Base-by-base conservation (phyloP, 2,888 invertebrate species). In the Luperina nickerlii region DNA sequence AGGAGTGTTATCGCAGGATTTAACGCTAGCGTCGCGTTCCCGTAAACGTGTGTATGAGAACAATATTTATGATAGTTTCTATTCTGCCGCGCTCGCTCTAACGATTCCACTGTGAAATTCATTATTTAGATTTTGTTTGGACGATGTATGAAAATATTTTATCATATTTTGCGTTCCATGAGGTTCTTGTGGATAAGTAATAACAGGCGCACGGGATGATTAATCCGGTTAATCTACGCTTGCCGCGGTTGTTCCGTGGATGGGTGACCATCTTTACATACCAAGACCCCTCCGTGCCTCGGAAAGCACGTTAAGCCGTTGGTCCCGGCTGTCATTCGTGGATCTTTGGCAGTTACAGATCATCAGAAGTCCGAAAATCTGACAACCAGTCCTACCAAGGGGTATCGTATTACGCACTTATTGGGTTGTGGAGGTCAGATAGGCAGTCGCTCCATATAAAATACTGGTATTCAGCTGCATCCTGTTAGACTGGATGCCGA, bases 1-100 rank as follows among this genome's bases (percentile, higher is more conserved):
- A 79, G 75, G 74, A 67, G 79, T 65, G 82, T 80, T 85, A 87
- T 88, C 84, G 76, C 71, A 54, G 81, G 83, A 86, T 88, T 83
- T 82, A 85, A 87, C 81, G 85, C 84, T 78, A 84, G 85, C 78
- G 85, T 82, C 79, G 78, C 60, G 76, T 68, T 24, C 24, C 68
- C 42, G 74, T 79, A 78, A 85, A 77, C 82, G 71, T 78, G 76
- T 77, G 71, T 71, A 66, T 69, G 79, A 68, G 77, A 51, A 76
- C 32, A 74, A 79, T 86, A 82, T 86, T 80, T 88, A 86, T 83
- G 66, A 45, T 78, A 76, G 87, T 74, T 76, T 38, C n/a, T n/a
- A n/a, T n/a, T n/a, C 1, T 66, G 66, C 63, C 45, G 54, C 63
- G 18, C 62, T 70, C 48, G 63, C 45, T 63, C 65, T 57, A 42